Conservation (phyloP, 2,113 vertebrate genomes). For the Rhea pennata region DNA sequence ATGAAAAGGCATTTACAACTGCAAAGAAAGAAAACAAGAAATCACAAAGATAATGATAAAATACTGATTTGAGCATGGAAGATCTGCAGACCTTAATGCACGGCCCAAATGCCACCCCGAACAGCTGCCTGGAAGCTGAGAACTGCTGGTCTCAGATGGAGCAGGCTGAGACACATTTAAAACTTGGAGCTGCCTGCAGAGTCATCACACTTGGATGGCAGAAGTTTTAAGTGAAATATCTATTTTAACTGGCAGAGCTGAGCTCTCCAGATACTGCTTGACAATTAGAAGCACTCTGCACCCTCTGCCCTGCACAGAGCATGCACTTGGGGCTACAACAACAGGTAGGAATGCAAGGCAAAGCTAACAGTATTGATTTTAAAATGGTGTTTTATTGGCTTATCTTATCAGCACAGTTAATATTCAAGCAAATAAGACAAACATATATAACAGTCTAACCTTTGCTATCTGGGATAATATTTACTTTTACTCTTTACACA, state of each 20-base stretch:
- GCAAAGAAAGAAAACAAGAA: background rate
- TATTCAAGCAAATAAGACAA: conserved; percentile 65
- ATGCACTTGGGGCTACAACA: background rate
- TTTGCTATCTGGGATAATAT: conserved; percentile 63
- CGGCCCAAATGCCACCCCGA: fast-evolving
- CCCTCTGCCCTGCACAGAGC: background rate
- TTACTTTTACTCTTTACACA: conserved; percentile 59
- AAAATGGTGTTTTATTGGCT: conserved; percentile 59
- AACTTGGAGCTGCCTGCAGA: background rate
- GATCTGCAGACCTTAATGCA: background rate
- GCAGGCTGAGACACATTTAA: background rate
- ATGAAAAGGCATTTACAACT: background rate
- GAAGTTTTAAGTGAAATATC: background rate
- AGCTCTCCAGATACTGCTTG: background rate
- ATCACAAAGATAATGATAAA: background rate
- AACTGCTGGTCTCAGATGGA: background rate
- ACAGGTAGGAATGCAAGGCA: conserved; percentile 15
- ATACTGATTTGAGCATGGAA: background rate
- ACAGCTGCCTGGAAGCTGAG: background rate
- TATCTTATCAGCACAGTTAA: conserved; percentile 68
- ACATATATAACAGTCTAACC: conserved; percentile 52
- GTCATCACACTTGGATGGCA: background rate
- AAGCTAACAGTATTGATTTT: conserved; percentile 62
- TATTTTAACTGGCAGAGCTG: background rate
- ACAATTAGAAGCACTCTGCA: background rate